phyloP scores from a whole-genome alignment of 1,140 invertebrate species.

The Bradynema listronoti region DNA sequence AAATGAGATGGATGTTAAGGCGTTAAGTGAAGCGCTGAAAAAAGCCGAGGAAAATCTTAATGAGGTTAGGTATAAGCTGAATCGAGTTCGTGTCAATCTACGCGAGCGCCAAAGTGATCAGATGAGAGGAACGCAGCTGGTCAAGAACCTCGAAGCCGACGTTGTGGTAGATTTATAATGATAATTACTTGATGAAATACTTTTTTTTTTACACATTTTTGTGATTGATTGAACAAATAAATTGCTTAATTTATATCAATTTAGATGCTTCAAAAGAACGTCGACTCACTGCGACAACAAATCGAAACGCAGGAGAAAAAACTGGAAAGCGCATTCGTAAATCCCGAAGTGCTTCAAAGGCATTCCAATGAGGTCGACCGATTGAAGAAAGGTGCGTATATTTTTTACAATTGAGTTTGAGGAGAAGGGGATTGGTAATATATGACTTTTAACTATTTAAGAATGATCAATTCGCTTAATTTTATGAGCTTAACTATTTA shows the following conservation, averaged over 20 bases:
- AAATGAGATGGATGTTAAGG: neutral
- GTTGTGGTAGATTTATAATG: constrained; percentile 9
- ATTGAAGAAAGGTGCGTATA: neutral
- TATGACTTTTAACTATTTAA: neutral
- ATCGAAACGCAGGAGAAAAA: constrained; percentile 15
- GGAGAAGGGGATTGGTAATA: too few species aligned
- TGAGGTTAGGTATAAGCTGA: constrained; percentile 15
- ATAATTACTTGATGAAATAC: too few species aligned
- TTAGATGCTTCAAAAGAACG: constrained; percentile 3
- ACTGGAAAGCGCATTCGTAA: constrained; percentile 8
- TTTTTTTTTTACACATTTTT: neutral
- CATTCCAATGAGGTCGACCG: neutral
- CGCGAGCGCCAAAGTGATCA: constrained; percentile 4
- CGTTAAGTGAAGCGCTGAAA: constrained; percentile 34
- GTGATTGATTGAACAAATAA: neutral
- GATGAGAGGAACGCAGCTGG: neutral
- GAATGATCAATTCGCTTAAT: too few species aligned
- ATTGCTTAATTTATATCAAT: constrained; percentile 1
- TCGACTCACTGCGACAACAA: neutral
- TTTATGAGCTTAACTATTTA: too few species aligned
- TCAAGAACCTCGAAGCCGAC: constrained; percentile 13
- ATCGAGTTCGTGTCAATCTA: constrained; percentile 12
- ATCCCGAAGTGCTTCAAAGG: constrained; percentile 10
- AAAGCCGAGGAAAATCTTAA: constrained; percentile 20
- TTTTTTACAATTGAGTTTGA: neutral